A percentile compares a stretch with the other conserved stretches of the same genome.
phyloP scores from a whole-genome alignment of 92 coral and sea anemone species.

The Zoanthus sociatus region DNA sequence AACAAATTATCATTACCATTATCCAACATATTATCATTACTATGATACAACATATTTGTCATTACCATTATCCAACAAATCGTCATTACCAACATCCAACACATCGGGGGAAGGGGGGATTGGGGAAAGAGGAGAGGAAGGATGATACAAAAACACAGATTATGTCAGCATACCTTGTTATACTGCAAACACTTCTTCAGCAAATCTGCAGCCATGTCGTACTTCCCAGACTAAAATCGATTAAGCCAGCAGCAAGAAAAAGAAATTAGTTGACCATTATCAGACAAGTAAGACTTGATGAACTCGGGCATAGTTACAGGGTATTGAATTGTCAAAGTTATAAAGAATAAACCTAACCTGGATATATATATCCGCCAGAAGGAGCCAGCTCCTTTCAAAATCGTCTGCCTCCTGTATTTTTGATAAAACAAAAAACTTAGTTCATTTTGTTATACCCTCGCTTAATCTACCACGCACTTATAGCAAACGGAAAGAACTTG shows the following conservation, averaged over 20 bases:
- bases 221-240: slow-evolving; percentile 84
- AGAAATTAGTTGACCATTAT: too few relatives aligned
- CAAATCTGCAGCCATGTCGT: slow-evolving; percentile 97
- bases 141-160: background rate
- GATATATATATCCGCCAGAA: slow-evolving; percentile 96
- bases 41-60: background rate
- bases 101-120: too few relatives aligned
- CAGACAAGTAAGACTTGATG: background rate
- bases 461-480: background rate
- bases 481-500: background rate
- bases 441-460: background rate
- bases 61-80: background rate
- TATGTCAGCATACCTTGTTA: slow-evolving; percentile 76
- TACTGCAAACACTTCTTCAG: slow-evolving; percentile 94
- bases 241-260: slow-evolving; percentile 12
- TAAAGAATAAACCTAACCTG: slow-evolving; percentile 67
- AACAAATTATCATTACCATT: background rate
- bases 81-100: background rate
- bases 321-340: background rate
- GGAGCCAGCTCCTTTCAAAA: slow-evolving; percentile 97
- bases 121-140: background rate
- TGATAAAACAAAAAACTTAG: background rate
- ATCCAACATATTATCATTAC: background rate
- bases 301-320: background rate
- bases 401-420: slow-evolving; percentile 91